phyloP scores from a whole-genome alignment of 2,113 vertebrate genomes.

The Poecile atricapillus region DNA sequence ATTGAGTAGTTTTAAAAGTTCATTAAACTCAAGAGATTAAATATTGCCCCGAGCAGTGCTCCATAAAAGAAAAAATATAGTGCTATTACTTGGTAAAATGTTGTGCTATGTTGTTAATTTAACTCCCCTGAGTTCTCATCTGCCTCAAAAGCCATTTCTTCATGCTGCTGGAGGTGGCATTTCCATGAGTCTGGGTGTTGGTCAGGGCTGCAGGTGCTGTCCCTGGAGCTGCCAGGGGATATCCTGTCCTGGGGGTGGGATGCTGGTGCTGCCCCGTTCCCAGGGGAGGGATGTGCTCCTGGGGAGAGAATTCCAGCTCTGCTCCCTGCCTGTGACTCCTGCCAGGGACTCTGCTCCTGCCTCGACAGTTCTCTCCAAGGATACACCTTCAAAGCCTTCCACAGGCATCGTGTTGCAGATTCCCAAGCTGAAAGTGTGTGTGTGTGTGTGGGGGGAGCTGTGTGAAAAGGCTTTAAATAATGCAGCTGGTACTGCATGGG shows the following conservation, averaged over 20 bases:
- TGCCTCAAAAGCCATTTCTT: slow-evolving; percentile 61
- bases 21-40: slow-evolving; percentile 81
- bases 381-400: not conserved
- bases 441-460: not conserved
- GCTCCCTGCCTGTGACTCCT: accelerated
- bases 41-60: slow-evolving; percentile 67
- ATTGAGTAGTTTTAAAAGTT: slow-evolving; percentile 80
- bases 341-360: not conserved
- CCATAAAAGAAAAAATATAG: slow-evolving; percentile 75
- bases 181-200: not conserved
- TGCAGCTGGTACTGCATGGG: not conserved
- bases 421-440: not conserved
- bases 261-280: not conserved
- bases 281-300: not conserved
- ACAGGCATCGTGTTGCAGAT: not conserved
- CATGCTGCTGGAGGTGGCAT: slow-evolving; percentile 67
- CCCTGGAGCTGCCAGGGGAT: accelerated
- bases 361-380: not conserved
- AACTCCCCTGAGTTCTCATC: slow-evolving; percentile 69
- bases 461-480: not conserved
- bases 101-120: slow-evolving; percentile 74
- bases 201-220: not conserved
- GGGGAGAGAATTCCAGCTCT: not conserved
- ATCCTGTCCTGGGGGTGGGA: accelerated
- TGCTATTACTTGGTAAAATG: slow-evolving; percentile 74